Percentiles rank a stretch among this genome's conserved stretches.
Evolutionary conservation across 2,888 invertebrate genomes (phyloP).

Genomic region (Julus scanicus): DNA sequence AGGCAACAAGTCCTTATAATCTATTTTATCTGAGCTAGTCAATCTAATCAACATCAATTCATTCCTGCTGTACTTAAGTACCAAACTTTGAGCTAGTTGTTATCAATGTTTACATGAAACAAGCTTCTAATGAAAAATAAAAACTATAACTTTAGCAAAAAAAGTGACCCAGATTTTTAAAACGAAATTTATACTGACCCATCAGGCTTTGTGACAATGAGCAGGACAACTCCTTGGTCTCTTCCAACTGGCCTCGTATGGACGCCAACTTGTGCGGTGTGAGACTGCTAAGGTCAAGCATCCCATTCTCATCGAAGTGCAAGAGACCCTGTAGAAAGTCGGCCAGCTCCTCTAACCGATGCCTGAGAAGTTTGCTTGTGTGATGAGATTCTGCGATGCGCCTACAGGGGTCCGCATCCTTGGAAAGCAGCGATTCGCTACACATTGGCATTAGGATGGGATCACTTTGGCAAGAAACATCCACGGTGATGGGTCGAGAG

Average conservation of each 20-base stretch:
- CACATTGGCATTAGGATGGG: background rate
- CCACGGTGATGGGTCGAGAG: background rate
- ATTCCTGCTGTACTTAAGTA: no score
- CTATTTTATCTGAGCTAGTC: no score
- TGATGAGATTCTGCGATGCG: conserved; percentile 61
- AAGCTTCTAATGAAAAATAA: no score
- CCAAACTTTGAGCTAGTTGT: no score
- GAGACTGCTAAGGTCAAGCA: conserved; percentile 60
- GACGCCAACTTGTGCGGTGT: conserved; percentile 60
- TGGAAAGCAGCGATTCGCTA: background rate
- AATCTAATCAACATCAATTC: no score
- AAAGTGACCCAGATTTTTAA: no score
- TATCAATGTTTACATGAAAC: no score
- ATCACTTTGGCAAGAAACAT: conserved; percentile 6
- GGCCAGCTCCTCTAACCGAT: conserved; percentile 75
- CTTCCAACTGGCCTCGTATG: conserved; percentile 59
- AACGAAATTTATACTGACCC: conserved; percentile 41
- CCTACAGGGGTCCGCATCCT: conserved; percentile 50
- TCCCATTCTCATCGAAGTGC: conserved; percentile 67
- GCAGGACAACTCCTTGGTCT: conserved; percentile 61
- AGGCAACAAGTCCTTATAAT: no score
- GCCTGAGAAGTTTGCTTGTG: conserved; percentile 70
- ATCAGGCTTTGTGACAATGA: conserved; percentile 60
- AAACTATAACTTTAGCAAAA: no score
- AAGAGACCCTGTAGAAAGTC: conserved; percentile 75